Percentiles rank a stretch among this genome's conserved stretches.
These are phyloP conservation scores for Tetragnatha versicolor DNA, from an alignment of 1,140 invertebrate genomes.

Conservation along the genomic window DNA sequence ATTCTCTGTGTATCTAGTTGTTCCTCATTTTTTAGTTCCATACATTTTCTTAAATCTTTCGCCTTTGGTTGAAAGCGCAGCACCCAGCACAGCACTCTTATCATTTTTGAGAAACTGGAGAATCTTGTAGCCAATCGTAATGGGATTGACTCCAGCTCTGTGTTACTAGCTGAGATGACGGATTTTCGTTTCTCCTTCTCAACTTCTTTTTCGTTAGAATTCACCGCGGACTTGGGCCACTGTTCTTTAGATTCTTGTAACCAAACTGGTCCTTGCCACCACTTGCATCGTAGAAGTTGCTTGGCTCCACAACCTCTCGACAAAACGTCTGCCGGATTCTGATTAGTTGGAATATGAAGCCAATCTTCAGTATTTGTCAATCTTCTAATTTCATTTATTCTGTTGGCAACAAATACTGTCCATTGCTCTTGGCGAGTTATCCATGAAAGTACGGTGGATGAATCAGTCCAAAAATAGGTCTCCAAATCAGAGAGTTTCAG, in stretches of 20 bases:
- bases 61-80: neutral
- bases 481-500: neutral
- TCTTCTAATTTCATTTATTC: constrained; percentile 34
- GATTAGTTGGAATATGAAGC: constrained; percentile 11
- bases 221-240: neutral
- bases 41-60: too few species aligned
- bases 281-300: neutral
- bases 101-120: constrained; percentile 4
- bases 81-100: neutral
- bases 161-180: constrained; percentile 6
- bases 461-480: constrained; percentile 34
- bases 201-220: constrained; percentile 8
- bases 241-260: constrained; percentile 2
- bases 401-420: constrained; percentile 23
- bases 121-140: neutral
- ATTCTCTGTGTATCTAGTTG: neutral
- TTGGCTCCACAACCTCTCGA: constrained; percentile 2
- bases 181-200: constrained; percentile 9
- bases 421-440: neutral
- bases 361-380: constrained; percentile 3
- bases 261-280: constrained; percentile 16
- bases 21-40: neutral
- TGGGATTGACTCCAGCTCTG: constrained; percentile 2
- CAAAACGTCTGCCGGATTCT: constrained; percentile 23
- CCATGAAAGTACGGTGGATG: constrained; percentile 17